A percentile compares a stretch with the other conserved stretches of the same genome.
Evolutionary conservation across 2,888 invertebrate genomes (phyloP).

Genomic region (Drosophila siamana): DNA sequence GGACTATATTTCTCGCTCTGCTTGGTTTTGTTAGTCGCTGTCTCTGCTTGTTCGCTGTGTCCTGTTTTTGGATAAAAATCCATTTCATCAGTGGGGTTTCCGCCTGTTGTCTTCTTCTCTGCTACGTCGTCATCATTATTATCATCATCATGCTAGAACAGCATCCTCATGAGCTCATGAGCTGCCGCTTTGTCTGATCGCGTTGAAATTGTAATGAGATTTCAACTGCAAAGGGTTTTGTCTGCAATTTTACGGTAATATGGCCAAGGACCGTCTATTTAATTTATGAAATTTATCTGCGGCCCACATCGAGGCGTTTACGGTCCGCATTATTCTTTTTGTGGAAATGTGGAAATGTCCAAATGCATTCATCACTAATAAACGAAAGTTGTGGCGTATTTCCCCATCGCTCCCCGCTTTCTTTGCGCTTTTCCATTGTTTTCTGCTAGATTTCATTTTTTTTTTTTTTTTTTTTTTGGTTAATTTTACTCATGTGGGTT

Average conservation of each 20-base stretch:
- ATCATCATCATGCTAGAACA: too few relatives aligned
- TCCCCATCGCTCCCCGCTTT: neutral
- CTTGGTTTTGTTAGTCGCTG: conserved; percentile 4
- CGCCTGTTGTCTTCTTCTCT: conserved; percentile 47
- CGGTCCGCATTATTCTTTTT: conserved; percentile 33
- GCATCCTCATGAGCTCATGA: conserved; percentile 26
- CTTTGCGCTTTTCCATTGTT: conserved; percentile 35
- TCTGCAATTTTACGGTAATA: conserved; percentile 77
- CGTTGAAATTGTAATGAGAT: conserved; percentile 84
- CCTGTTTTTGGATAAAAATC: conserved; percentile 83
- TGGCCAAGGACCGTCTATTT: conserved; percentile 79
- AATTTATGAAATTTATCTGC: conserved; percentile 84
- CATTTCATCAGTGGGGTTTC: conserved; percentile 80
- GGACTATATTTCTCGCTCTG: neutral
- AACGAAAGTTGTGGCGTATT: conserved; percentile 23
- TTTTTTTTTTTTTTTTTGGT: conserved; percentile 45
- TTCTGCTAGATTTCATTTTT: conserved; percentile 46
- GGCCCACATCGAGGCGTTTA: conserved; percentile 67
- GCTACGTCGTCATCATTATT: conserved; percentile 24
- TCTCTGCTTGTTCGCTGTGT: conserved; percentile 51
- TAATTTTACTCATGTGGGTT: conserved; percentile 64
- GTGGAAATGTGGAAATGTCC: conserved; percentile 32
- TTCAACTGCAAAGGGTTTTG: conserved; percentile 66
- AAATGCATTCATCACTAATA: conserved; percentile 72
- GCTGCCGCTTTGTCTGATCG: conserved; percentile 75